phyloP scores from a whole-genome alignment of 2,888 invertebrate genomes.

The Andrena trimmerana region DNA sequence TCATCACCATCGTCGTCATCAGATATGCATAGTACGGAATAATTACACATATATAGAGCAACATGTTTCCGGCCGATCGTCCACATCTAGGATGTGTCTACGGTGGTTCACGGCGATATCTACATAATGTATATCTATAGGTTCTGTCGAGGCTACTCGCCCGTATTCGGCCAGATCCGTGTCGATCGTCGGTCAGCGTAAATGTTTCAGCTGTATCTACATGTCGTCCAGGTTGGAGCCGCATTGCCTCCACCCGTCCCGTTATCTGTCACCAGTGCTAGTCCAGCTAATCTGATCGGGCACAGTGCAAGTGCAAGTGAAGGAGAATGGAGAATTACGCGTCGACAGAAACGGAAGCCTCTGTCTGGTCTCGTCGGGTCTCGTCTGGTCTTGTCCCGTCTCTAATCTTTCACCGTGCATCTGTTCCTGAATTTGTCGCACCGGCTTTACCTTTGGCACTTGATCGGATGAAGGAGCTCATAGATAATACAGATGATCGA shows the following conservation, averaged over 20 bases:
- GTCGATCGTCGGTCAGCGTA: neutral
- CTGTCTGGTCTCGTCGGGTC: too few species aligned
- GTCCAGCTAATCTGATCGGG: too few species aligned
- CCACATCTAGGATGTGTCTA: constrained; percentile 14
- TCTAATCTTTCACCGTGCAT: neutral
- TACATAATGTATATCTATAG: neutral
- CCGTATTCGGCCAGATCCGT: neutral
- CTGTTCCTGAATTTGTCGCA: neutral
- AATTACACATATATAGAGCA: constrained; percentile 8
- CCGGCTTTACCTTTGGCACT: constrained; percentile 50
- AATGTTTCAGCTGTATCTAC: neutral
- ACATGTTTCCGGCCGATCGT: constrained; percentile 12
- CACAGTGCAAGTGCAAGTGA: too few species aligned
- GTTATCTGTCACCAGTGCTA: too few species aligned
- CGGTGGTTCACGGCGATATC: constrained; percentile 6
- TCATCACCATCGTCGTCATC: neutral
- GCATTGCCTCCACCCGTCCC: too few species aligned
- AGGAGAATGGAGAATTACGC: too few species aligned
- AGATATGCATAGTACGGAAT: constrained; percentile 20
- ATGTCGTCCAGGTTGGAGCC: too few species aligned
- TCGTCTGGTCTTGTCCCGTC: neutral
- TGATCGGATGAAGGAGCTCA: neutral
- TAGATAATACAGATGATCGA: neutral
- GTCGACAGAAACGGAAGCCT: too few species aligned
- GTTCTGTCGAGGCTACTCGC: neutral